These are phyloP conservation scores for Anthopleura sola DNA, from an alignment of 64 coral and sea anemone genomes.

Conservation along the genomic window DNA sequence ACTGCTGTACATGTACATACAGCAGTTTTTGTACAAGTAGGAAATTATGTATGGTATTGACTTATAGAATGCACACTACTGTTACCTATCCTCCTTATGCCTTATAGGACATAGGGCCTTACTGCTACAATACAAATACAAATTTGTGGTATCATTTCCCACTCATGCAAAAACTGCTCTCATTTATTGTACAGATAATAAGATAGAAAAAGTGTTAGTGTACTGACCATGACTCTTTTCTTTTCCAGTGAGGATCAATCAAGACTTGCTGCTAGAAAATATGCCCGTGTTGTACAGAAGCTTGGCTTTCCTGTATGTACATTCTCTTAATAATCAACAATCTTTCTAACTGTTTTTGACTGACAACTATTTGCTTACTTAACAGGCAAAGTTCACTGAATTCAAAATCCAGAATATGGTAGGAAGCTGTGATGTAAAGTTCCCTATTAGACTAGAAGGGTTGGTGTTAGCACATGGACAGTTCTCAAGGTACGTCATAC, in stretches of 20 bases:
- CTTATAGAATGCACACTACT: no score
- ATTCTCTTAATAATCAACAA: background rate
- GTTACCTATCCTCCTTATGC: no score
- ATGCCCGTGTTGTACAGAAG: conserved; percentile 99
- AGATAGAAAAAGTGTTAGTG: background rate
- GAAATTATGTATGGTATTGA: no score
- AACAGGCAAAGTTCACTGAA: conserved; percentile 97
- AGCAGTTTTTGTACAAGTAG: no score
- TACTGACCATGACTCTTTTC: background rate
- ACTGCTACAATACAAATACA: no score
- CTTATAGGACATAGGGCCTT: no score
- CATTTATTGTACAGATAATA: no score
- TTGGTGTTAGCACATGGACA: conserved; percentile 93
- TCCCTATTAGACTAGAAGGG: conserved; percentile 94
- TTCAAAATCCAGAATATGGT: conserved; percentile 99
- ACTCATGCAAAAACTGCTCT: no score
- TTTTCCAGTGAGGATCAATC: conserved; percentile 88
- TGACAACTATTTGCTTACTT: background rate
- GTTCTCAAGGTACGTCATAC: conserved; percentile 74
- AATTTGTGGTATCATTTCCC: no score
- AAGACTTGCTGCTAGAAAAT: conserved; percentile 95
- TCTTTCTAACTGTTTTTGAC: background rate
- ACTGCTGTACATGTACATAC: background rate
- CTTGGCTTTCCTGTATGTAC: conserved; percentile 90
- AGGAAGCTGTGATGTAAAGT: conserved; percentile 99